phyloP scores from a whole-genome alignment of 2,888 invertebrate genomes.

The Cataglyphis rosenhaueri region DNA sequence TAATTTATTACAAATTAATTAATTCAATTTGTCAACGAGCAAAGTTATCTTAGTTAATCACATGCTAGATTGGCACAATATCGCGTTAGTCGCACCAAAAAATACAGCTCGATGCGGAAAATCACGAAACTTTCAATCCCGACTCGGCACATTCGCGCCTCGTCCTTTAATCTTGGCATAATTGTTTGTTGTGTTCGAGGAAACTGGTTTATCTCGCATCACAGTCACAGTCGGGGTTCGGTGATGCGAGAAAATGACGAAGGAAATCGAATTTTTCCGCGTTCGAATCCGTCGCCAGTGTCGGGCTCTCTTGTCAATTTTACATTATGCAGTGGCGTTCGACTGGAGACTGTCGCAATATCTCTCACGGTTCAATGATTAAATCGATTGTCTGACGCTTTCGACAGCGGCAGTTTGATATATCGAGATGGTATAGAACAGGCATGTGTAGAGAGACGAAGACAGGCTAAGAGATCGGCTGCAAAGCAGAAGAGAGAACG shows the following conservation, averaged over 20 bases:
- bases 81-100: background rate
- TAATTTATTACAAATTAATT: conserved; percentile 12
- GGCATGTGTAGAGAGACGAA: conserved; percentile 8
- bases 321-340: conserved; percentile 67
- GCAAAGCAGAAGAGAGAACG: background rate
- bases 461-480: background rate
- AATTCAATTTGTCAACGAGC: background rate
- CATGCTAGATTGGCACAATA: background rate
- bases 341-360: conserved; percentile 69
- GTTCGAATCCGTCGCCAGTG: conserved; percentile 51
- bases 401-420: conserved; percentile 72
- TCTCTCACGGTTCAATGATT: conserved; percentile 78
- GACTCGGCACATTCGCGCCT: background rate
- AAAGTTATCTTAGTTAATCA: background rate
- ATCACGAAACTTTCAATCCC: background rate
- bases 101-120: background rate
- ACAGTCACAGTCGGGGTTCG: conserved; percentile 13
- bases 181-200: conserved; percentile 42
- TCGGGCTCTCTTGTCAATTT: conserved; percentile 62
- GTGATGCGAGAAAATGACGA: conserved; percentile 42
- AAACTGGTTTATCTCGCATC: conserved; percentile 36
- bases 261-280: conserved; percentile 65
- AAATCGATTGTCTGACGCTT: conserved; percentile 78
- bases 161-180: conserved; percentile 36
- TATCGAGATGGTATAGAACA: conserved; percentile 61